Conservation (phyloP, 2,888 invertebrate species). For the Hipparchia semele region DNA sequence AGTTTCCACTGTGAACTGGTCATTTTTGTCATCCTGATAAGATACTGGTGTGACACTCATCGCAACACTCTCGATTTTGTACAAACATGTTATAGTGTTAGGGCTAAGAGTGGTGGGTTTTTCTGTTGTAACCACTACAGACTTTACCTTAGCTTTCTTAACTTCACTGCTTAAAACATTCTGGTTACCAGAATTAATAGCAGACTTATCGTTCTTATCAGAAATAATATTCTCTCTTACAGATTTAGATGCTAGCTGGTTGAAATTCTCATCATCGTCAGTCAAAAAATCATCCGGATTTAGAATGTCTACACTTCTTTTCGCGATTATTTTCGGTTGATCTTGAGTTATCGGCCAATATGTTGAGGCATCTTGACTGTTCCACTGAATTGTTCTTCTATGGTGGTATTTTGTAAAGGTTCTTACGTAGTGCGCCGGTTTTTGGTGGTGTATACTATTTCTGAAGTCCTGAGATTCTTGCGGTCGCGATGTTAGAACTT, state of each 20-base stretch:
- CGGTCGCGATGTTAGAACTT: constrained; percentile 73
- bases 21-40: constrained; percentile 65
- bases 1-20: constrained; percentile 66
- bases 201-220: constrained; percentile 7
- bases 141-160: constrained; percentile 60
- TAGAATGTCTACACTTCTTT: constrained; percentile 60
- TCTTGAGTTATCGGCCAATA: constrained; percentile 56
- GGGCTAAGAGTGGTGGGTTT: constrained; percentile 57
- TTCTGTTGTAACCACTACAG: constrained; percentile 52
- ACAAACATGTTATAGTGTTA: constrained; percentile 62
- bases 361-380: constrained; percentile 54
- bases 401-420: constrained; percentile 78
- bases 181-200: constrained; percentile 53
- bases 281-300: constrained; percentile 59
- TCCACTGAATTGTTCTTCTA: constrained; percentile 71
- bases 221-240: constrained; percentile 52
- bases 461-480: constrained; percentile 65
- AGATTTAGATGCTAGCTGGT: constrained; percentile 53
- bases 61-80: constrained; percentile 67
- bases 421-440: constrained; percentile 71
- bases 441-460: constrained; percentile 67
- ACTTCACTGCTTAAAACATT: constrained; percentile 55
- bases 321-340: constrained; percentile 55
- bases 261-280: constrained; percentile 47
- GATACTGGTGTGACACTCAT: constrained; percentile 66